Evolutionary conservation across 2,113 vertebrate species (phyloP), one percentile per base, ranked within the genome.

Genomic region (Lepus americanus): DNA sequence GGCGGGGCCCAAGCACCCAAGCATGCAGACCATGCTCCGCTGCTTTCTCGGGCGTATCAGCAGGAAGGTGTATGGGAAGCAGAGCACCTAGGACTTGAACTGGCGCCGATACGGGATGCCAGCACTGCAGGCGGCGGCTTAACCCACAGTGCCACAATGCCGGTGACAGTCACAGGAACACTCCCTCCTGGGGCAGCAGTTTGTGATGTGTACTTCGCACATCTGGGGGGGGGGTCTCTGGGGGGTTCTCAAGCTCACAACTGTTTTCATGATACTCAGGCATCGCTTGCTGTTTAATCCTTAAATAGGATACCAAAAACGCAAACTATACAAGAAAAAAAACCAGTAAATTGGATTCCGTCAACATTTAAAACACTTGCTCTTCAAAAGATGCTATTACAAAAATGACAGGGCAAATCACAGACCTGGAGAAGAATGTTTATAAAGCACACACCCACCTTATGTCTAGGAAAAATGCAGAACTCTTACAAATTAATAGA

Each of bases 371-470:
- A 88, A 85, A 63, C 14, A 78, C 63, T 85, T 81, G 51, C 11
- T 85, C 53, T 53, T 81, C 23, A 78, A 72, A 95, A 55, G 29
- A 69, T 67, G 27, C 25, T 82, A 1, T 76, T 55, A 88, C 1
- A 31, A 76, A 92, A 86, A 74, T 49, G 16, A 79, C 94, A 88
- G 95, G n/a, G n/a, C 12, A 80, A 93, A 31, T 27, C 39, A 67
- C 2, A 27, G 31, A 49, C 36, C 27, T 31, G 22, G 31, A 93
- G 78, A 85, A 95, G 8, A 77, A 73, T 19, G 77, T 6, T 14
- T 79, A 14, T 1, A 16, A 90, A 66, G 63, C 31, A 79, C 29
- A 39, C 9, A 82, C 7, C 17, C 7, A 25, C 19, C 23, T 66
- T 80, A 80, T 3, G 51, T 49, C 72, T 36, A 84, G 55, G 79